Percentiles rank a stretch among this genome's conserved stretches.
phyloP scores from a whole-genome alignment of 2,797 vertebrate species.

The Poeciliopsis turneri region DNA sequence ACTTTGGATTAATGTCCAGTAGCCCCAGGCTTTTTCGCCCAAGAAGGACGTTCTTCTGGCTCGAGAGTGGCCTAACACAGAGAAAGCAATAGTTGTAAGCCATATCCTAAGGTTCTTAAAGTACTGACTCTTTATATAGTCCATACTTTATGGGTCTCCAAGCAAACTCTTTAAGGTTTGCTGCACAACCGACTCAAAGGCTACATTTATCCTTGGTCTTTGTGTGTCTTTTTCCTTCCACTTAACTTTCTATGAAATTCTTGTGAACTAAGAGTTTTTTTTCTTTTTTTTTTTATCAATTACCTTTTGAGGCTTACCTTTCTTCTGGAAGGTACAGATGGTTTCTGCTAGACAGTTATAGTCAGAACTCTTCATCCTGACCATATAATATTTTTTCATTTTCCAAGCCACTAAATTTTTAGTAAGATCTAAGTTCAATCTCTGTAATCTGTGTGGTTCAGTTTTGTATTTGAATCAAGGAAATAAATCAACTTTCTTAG shows the following conservation, averaged over 20 bases:
- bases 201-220: background rate
- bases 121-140: background rate
- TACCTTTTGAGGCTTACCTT: background rate
- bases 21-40: background rate
- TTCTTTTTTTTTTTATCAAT: background rate
- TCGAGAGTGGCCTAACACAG: background rate
- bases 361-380: background rate
- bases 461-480: background rate
- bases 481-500: background rate
- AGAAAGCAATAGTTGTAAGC: background rate
- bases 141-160: background rate
- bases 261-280: background rate
- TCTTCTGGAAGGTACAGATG: background rate
- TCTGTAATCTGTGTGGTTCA: background rate
- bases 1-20: background rate
- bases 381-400: background rate
- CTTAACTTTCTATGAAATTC: background rate
- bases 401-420: background rate
- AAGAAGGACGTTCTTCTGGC: background rate
- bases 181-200: background rate
- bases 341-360: background rate
- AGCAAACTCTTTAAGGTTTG: background rate
- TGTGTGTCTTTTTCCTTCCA: background rate
- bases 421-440: background rate
- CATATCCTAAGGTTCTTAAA: background rate